These are phyloP conservation scores for Channallabes apus DNA, from an alignment of 2,797 vertebrate species.

Conservation along the genomic window DNA sequence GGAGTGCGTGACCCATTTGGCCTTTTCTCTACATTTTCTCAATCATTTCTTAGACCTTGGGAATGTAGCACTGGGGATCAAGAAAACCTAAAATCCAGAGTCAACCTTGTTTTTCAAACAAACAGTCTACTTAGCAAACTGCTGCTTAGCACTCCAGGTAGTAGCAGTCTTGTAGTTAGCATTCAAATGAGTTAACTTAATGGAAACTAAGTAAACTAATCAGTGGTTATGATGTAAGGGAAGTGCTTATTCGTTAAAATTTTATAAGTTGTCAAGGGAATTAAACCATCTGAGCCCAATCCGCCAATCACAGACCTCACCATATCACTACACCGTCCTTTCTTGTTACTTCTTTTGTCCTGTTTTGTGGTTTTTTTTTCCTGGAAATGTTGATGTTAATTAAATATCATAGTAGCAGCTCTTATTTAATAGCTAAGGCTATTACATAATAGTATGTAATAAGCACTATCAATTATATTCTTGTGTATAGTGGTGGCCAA, in stretches of 20 bases:
- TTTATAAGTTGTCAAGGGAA: neutral
- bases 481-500: too few species aligned
- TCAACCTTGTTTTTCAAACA: too few species aligned
- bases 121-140: neutral
- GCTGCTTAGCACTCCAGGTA: too few species aligned
- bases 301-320: neutral
- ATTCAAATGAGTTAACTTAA: neutral
- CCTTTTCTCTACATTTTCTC: neutral
- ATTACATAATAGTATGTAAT: too few species aligned
- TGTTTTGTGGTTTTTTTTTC: neutral
- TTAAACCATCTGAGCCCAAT: too few species aligned
- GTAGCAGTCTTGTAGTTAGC: neutral
- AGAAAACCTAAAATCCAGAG: neutral
- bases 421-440: neutral
- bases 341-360: neutral
- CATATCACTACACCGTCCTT: neutral
- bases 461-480: too few species aligned
- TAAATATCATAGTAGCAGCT: neutral
- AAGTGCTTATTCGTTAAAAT: neutral
- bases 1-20: constrained; percentile 78
- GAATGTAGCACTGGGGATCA: neutral
- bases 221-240: neutral
- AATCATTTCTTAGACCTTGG: neutral
- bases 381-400: neutral
- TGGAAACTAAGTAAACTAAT: neutral